A percentile compares a stretch with the other conserved stretches of the same genome.
These are phyloP conservation scores for Tiliacea citrago DNA, from an alignment of 2,888 invertebrate species.

Conservation along the genomic window DNA sequence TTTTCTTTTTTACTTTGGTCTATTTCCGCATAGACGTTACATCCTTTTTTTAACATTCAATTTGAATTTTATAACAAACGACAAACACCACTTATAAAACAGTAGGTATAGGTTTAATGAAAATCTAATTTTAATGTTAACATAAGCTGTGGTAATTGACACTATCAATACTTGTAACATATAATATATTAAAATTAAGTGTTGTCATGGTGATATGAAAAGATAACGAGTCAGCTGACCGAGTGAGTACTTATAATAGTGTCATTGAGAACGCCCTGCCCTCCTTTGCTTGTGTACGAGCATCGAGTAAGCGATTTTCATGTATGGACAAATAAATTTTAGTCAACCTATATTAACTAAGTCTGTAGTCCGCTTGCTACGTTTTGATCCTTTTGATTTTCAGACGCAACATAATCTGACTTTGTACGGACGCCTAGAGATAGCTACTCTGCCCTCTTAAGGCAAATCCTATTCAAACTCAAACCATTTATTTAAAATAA, in stretches of 20 bases:
- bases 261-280: slow-evolving; percentile 87
- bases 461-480: not conserved
- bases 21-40: not conserved
- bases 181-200: slow-evolving; percentile 48
- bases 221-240: slow-evolving; percentile 81
- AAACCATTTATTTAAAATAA: too few species aligned
- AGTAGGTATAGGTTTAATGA: not conserved
- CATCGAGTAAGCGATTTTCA: slow-evolving; percentile 79
- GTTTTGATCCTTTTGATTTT: slow-evolving; percentile 70
- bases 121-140: slow-evolving; percentile 31
- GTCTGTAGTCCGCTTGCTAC: slow-evolving; percentile 53
- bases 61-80: not conserved
- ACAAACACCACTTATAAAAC: not conserved
- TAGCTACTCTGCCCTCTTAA: not conserved
- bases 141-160: slow-evolving; percentile 40
- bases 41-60: not conserved
- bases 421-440: not conserved
- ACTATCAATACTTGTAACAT: slow-evolving; percentile 39
- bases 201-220: slow-evolving; percentile 72
- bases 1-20: not conserved
- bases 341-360: slow-evolving; percentile 73
- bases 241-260: slow-evolving; percentile 73
- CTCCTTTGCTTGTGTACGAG: slow-evolving; percentile 75
- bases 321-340: slow-evolving; percentile 83
- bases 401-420: not conserved